Evolutionary conservation across 1,140 invertebrate species (phyloP).

Genomic region (Cotesia glomerata): DNA sequence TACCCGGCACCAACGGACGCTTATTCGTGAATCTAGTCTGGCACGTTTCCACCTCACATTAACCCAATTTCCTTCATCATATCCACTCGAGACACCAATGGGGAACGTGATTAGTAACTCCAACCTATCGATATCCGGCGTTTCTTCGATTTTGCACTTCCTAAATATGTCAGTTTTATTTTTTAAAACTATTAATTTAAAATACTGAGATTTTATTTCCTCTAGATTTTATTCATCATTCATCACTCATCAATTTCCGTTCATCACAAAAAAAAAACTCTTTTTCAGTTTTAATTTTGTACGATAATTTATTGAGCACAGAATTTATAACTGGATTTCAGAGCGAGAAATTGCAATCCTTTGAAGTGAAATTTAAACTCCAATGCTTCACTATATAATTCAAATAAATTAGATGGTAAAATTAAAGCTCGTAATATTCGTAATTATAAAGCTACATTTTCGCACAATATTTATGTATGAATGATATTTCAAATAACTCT

Average conservation of each 20-base stretch:
- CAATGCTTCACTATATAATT: too few relatives aligned
- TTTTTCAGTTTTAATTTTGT: too few relatives aligned
- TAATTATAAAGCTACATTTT: too few relatives aligned
- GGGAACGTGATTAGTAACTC: constrained; percentile 38
- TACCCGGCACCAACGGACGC: neutral
- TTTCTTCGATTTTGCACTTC: neutral
- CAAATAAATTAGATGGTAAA: too few relatives aligned
- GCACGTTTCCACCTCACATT: constrained; percentile 53
- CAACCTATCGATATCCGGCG: constrained; percentile 38
- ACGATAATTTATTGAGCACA: too few relatives aligned
- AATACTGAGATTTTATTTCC: neutral
- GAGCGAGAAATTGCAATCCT: neutral
- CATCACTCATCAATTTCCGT: too few relatives aligned
- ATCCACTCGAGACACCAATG: constrained; percentile 20
- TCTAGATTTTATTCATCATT: too few relatives aligned
- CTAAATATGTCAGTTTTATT: neutral
- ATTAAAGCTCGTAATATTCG: too few relatives aligned
- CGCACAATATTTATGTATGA: too few relatives aligned
- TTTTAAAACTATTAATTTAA: neutral
- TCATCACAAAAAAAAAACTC: too few relatives aligned
- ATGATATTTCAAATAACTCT: too few relatives aligned
- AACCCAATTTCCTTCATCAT: constrained; percentile 49
- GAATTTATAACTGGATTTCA: too few relatives aligned
- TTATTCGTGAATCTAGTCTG: constrained; percentile 42
- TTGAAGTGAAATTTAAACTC: neutral